Base-by-base conservation (phyloP, 2,797 vertebrate genomes). In the Pangasius krempfi region DNA sequence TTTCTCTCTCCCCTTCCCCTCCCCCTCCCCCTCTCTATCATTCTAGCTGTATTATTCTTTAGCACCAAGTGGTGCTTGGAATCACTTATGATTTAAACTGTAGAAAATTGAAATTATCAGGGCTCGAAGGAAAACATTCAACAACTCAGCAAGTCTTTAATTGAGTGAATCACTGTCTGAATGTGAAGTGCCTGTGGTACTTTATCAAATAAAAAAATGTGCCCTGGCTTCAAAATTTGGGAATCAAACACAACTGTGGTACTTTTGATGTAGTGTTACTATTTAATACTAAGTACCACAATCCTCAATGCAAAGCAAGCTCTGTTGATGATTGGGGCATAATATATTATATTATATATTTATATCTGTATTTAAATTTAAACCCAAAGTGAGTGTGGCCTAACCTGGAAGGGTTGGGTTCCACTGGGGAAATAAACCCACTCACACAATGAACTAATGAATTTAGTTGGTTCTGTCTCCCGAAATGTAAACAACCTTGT, bases 41-140 rank as follows among this genome's bases (percentile, higher is more conserved):
- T 3, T 40, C 13, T 70, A 7, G 16, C 52, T 86, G 40, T 50
- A 40, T 83, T 80, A 87, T 78, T 86, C 85, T 87, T 68, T 78
- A 58, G 85, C 33, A 50, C 58, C 81, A 64, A 47, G 60, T 64
- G 47, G 78, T 60, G 44, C 88, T 86, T 84, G 37, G 52, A 87
- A 52, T 84, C 72, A 84, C 60, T 87, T 84, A 27, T 60, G 86
- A 84, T 78, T 87, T 84, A 76, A 79, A 70, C 62, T 56, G 85
- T 50, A 87, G 86, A 79, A 87, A 87, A 89, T 84, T 78, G 27
- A 78, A 89, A 87, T 87, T 25, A 87, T 84, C 75, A 64, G 62
- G 62, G 70, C 86, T 87, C 20, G 13, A 72, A 86, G 54, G 64
- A 72, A 64, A 89, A 86, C 84, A 89, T 84, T 85, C 52, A 86